phyloP scores from a whole-genome alignment of 2,888 invertebrate species.

The Scaptomyza cyrtandrae region DNA sequence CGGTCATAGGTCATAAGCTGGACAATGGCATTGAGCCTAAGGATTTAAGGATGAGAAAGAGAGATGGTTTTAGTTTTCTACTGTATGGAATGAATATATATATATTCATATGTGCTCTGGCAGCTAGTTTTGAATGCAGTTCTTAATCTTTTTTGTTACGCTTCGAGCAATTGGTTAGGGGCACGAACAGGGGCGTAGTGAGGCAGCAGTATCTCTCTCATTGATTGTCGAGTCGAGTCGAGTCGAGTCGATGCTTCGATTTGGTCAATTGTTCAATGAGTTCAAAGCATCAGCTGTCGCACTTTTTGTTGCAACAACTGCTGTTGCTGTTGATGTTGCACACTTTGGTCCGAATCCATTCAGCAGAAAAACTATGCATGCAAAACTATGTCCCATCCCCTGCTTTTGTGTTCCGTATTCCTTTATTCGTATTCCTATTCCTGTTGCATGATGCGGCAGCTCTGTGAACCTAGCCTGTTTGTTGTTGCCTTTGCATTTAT shows the following conservation, averaged over 20 bases:
- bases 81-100: no score
- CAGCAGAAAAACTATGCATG: slow-evolving; percentile 60
- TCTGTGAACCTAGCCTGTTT: slow-evolving; percentile 19
- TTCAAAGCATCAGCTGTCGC: slow-evolving; percentile 69
- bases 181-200: not conserved
- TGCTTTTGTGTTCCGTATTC: not conserved
- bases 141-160: slow-evolving; percentile 70
- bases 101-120: no score
- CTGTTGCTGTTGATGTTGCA: slow-evolving; percentile 19
- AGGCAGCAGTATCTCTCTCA: slow-evolving; percentile 28
- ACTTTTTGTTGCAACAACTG: slow-evolving; percentile 47
- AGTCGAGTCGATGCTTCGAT: slow-evolving; percentile 69
- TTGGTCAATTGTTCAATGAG: slow-evolving; percentile 77
- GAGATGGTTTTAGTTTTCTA: not conserved
- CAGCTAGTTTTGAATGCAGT: no score
- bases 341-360: slow-evolving; percentile 63
- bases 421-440: not conserved
- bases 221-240: slow-evolving; percentile 45
- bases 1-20: slow-evolving; percentile 28
- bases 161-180: slow-evolving; percentile 22
- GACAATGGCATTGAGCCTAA: slow-evolving; percentile 35
- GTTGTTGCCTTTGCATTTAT: slow-evolving; percentile 68
- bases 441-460: slow-evolving; percentile 36
- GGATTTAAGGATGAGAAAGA: not conserved
- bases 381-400: slow-evolving; percentile 39